phyloP scores from a whole-genome alignment of 1,140 invertebrate genomes.

The Heliothis subflexa region DNA sequence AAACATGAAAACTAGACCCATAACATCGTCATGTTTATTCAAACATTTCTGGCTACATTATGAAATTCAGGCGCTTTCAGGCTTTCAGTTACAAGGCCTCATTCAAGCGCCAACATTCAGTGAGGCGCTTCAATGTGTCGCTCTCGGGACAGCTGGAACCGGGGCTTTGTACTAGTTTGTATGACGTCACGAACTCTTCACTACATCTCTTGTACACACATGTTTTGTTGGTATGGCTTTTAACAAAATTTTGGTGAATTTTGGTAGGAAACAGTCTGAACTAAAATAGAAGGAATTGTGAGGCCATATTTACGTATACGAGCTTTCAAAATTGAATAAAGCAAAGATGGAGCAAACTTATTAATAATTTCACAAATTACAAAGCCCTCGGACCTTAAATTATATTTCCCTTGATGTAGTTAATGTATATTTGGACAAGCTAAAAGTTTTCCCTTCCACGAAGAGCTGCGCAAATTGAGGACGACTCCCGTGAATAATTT shows the following conservation, averaged over 20 bases:
- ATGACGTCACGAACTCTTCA: not conserved
- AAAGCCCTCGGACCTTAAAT: not conserved
- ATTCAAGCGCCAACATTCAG: conserved; percentile 20
- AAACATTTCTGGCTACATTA: conserved; percentile 22
- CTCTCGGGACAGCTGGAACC: conserved; percentile 2
- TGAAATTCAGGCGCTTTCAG: conserved; percentile 37
- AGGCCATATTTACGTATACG: too few relatives aligned
- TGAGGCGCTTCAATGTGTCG: conserved; percentile 23
- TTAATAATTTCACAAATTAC: not conserved
- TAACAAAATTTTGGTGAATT: too few relatives aligned
- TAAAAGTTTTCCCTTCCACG: conserved; percentile 24
- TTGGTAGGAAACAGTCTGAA: too few relatives aligned
- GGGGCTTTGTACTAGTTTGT: not conserved
- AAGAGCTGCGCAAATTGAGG: not conserved
- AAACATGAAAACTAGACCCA: not conserved
- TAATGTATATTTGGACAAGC: conserved; percentile 23
- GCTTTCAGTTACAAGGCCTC: not conserved
- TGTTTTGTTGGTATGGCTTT: too few relatives aligned
- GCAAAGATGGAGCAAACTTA: not conserved
- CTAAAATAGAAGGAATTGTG: too few relatives aligned
- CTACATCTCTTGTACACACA: not conserved
- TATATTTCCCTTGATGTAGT: conserved; percentile 26
- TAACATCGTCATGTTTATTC: conserved; percentile 19
- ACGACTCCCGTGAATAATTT: conserved; percentile 31
- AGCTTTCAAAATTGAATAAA: too few relatives aligned